Conservation (phyloP, 2,797 vertebrate genomes). For the Lycodopsis pacificus region DNA sequence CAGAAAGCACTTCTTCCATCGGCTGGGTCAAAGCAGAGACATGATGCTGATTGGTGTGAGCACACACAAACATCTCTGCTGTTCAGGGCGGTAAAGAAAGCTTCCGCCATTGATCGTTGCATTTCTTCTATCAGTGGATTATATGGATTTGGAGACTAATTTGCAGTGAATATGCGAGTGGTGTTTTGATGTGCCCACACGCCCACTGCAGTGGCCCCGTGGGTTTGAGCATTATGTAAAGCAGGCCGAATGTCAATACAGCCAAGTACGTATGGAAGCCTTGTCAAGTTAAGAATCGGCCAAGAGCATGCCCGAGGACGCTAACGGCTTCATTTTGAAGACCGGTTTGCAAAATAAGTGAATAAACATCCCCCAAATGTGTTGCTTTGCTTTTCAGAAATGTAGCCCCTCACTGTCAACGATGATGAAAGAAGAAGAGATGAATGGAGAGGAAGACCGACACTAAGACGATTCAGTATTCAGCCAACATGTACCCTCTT, state of each 20-base stretch:
- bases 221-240: slow-evolving; percentile 65
- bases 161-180: slow-evolving; percentile 65
- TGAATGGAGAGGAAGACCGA: slow-evolving; percentile 7
- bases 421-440: slow-evolving; percentile 2
- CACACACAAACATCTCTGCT: slow-evolving; percentile 42
- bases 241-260: slow-evolving; percentile 55
- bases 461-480: slow-evolving; percentile 3
- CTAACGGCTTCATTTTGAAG: slow-evolving; percentile 19
- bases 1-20: slow-evolving; percentile 28
- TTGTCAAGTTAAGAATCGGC: slow-evolving; percentile 25
- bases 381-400: slow-evolving; percentile 1
- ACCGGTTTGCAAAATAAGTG: slow-evolving; percentile 20
- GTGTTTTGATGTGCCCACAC: slow-evolving; percentile 49
- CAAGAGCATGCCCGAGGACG: slow-evolving; percentile 38
- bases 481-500: slow-evolving; percentile 6
- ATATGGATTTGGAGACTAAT: slow-evolving; percentile 70
- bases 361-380: slow-evolving; percentile 33
- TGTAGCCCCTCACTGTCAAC: slow-evolving; percentile 4
- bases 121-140: slow-evolving; percentile 61
- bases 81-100: slow-evolving; percentile 48
- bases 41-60: slow-evolving; percentile 44
- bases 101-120: slow-evolving; percentile 46
- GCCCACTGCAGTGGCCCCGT: slow-evolving; percentile 43
- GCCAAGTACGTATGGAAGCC: slow-evolving; percentile 34
- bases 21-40: slow-evolving; percentile 32